A percentile compares a stretch with the other conserved stretches of the same genome.
phyloP scores from a whole-genome alignment of 2,888 invertebrate species.

The Pelosia muscerda region DNA sequence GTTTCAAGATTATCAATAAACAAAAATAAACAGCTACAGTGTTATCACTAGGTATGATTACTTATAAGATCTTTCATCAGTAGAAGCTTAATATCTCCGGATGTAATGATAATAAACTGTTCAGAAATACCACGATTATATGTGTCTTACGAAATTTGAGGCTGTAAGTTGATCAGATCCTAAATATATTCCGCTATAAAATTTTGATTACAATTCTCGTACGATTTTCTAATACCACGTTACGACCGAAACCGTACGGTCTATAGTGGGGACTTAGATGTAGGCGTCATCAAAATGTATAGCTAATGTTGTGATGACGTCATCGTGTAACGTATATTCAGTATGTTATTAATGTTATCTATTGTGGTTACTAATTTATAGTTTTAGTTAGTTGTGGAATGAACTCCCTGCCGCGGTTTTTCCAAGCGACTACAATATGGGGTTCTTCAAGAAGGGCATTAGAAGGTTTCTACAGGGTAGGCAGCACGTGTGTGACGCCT shows the following conservation, averaged over 20 bases:
- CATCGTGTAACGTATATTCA: slow-evolving; percentile 29
- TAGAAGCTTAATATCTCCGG: slow-evolving; percentile 1
- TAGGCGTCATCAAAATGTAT: slow-evolving; percentile 30
- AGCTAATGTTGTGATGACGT: slow-evolving; percentile 28
- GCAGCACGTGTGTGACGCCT: too few species aligned
- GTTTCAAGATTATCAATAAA: background rate
- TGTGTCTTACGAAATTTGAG: slow-evolving; percentile 2
- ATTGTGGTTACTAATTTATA: slow-evolving; percentile 1
- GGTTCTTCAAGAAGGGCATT: too few species aligned
- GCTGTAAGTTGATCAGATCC: slow-evolving; percentile 12
- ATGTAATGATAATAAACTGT: slow-evolving; percentile 3
- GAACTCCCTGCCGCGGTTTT: too few species aligned
- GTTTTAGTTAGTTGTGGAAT: too few species aligned
- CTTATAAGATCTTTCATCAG: background rate
- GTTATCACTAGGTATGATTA: background rate
- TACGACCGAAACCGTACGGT: slow-evolving; percentile 11
- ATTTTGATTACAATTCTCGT: slow-evolving; percentile 27
- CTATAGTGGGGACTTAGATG: slow-evolving; percentile 20
- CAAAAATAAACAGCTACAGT: background rate
- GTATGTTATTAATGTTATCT: slow-evolving; percentile 13
- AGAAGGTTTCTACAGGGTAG: too few species aligned
- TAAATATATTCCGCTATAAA: slow-evolving; percentile 21
- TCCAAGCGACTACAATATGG: too few species aligned
- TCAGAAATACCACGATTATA: slow-evolving; percentile 3
- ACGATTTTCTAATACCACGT: slow-evolving; percentile 23